These are phyloP conservation scores for honey bee (Apis mellifera) DNA, from an alignment of 1,140 invertebrate genomes.

Conservation along the genomic window DNA sequence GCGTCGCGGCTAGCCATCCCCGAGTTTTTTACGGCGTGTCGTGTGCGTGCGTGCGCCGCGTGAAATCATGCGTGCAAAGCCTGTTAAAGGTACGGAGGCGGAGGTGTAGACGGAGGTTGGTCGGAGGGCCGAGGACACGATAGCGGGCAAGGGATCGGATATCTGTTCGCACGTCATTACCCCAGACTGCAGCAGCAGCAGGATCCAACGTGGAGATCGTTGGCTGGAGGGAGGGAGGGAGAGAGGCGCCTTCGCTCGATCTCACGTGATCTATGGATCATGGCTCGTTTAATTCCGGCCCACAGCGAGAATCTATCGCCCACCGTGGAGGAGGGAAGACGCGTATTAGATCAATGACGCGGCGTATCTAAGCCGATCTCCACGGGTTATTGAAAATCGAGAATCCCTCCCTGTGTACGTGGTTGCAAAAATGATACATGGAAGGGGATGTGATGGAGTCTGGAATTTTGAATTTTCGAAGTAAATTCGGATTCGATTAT, in stretches of 20 bases:
- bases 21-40: not conserved
- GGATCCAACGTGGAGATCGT: constrained; percentile 63
- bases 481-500: too few relatives aligned
- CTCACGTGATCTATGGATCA: constrained; percentile 66
- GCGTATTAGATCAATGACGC: constrained; percentile 38
- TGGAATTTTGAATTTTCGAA: too few relatives aligned
- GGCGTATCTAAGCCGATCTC: constrained; percentile 17
- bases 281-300: constrained; percentile 64
- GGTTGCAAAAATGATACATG: constrained; percentile 17
- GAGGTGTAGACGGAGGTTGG: constrained; percentile 48
- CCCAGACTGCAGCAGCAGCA: constrained; percentile 74
- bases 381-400: constrained; percentile 37
- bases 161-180: constrained; percentile 82
- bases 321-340: constrained; percentile 18
- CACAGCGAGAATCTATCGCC: constrained; percentile 8
- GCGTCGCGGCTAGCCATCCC: constrained; percentile 8
- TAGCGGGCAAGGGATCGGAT: constrained; percentile 76
- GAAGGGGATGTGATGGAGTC: not conserved
- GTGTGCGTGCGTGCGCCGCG: constrained; percentile 25
- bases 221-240: not conserved
- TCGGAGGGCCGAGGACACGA: constrained; percentile 59
- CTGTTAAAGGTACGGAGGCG: constrained; percentile 45
- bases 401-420: not conserved
- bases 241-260: constrained; percentile 49
- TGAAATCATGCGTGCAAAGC: constrained; percentile 62